Percentiles rank a stretch among this genome's conserved stretches.
Conservation (phyloP, 2,888 invertebrate genomes). For the Acanthacorydalis orientalis region DNA sequence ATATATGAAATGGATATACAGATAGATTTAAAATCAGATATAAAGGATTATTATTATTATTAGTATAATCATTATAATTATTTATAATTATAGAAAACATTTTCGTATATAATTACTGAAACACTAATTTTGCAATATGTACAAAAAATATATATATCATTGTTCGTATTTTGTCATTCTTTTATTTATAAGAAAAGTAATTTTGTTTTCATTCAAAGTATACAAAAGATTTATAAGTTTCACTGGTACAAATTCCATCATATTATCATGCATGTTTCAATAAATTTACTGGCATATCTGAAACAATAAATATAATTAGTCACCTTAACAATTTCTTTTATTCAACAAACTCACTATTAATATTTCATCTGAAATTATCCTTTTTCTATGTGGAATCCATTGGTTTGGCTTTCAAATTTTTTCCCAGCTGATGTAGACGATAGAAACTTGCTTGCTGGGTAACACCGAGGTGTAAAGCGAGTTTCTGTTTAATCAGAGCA, state of each 20-base stretch:
- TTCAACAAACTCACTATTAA: too few relatives aligned
- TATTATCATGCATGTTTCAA: slow-evolving; percentile 60
- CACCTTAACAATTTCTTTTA: too few relatives aligned
- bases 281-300: slow-evolving; percentile 81
- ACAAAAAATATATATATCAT: slow-evolving; percentile 7
- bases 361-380: too few relatives aligned
- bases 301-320: slow-evolving; percentile 18
- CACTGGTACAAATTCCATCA: slow-evolving; percentile 2
- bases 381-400: too few relatives aligned
- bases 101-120: not conserved
- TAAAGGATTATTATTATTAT: slow-evolving; percentile 5
- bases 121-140: slow-evolving; percentile 6
- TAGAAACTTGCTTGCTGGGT: too few relatives aligned
- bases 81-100: slow-evolving; percentile 2
- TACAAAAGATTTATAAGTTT: slow-evolving; percentile 2
- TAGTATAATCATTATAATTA: slow-evolving; percentile 3
- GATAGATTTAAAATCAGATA: not conserved
- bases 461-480: too few relatives aligned
- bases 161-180: slow-evolving; percentile 1
- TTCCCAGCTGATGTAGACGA: too few relatives aligned
- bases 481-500: too few relatives aligned
- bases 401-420: too few relatives aligned
- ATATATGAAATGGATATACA: too few relatives aligned
- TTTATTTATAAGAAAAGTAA: slow-evolving; percentile 3
- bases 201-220: slow-evolving; percentile 4